These are phyloP conservation scores for Australoheros facetus DNA, from an alignment of 2,797 vertebrate species.

Conservation along the genomic window DNA sequence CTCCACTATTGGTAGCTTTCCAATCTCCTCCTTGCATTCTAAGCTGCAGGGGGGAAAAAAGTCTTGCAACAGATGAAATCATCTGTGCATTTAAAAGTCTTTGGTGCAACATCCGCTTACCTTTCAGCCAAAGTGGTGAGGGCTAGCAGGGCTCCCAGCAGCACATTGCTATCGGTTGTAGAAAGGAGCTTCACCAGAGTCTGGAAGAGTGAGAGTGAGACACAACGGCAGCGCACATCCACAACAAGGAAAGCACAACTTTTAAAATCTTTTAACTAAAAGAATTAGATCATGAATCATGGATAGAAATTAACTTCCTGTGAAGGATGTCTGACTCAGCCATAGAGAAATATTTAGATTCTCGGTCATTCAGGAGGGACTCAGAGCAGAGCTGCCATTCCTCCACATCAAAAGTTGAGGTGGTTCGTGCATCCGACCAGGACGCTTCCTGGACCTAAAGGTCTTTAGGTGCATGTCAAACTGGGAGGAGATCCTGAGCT, in stretches of 20 bases:
- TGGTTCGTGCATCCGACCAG: neutral
- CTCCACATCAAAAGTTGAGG: neutral
- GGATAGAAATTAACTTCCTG: neutral
- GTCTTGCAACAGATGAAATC: neutral
- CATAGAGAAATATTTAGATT: neutral
- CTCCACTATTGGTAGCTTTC: slow-evolving; percentile 84
- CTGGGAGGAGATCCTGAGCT: neutral
- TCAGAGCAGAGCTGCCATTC: neutral
- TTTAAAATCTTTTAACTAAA: neutral
- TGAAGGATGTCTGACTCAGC: neutral
- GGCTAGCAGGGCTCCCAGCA: slow-evolving; percentile 86
- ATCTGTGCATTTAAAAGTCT: neutral
- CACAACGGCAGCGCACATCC: too few relatives aligned
- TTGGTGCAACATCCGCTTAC: slow-evolving; percentile 65
- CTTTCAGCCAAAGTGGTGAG: slow-evolving; percentile 88
- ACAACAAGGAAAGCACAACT: too few relatives aligned
- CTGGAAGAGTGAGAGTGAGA: slow-evolving; percentile 70
- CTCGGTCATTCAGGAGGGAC: neutral
- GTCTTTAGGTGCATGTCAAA: neutral
- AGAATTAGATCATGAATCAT: neutral
- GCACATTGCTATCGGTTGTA: slow-evolving; percentile 83
- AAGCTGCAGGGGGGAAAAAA: slow-evolving; percentile 68
- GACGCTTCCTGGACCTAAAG: neutral
- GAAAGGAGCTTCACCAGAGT: slow-evolving; percentile 87
- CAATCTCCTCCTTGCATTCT: slow-evolving; percentile 86